These are phyloP conservation scores for Bergia puertoricense DNA, from an alignment of 92 coral and sea anemone species.

Conservation along the genomic window DNA sequence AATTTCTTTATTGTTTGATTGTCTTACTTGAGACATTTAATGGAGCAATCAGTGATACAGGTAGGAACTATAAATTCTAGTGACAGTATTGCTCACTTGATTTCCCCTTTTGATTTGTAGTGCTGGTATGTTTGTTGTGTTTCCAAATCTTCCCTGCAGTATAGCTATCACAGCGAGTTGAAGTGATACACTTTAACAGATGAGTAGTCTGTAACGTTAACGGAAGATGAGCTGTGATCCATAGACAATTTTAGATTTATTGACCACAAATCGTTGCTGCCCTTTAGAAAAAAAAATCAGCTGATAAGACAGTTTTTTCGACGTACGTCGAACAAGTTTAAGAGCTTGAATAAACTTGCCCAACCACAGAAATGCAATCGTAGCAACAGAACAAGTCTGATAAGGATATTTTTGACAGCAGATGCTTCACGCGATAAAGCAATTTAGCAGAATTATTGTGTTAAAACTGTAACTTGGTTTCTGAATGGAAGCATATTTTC, in stretches of 20 bases:
- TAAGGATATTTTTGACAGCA: constrained; percentile 28
- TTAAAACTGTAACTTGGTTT: not conserved
- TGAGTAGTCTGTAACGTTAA: constrained; percentile 1
- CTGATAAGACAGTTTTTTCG: not conserved
- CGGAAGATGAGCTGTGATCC: constrained; percentile 20
- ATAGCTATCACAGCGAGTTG: not conserved
- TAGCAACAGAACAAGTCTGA: not conserved
- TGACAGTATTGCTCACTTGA: constrained; percentile 16
- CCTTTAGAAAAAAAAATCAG: not conserved
- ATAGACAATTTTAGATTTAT: not conserved
- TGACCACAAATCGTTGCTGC: not conserved
- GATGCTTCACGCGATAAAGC: constrained; percentile 6
- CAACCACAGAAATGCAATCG: constrained; percentile 27
- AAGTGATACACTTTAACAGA: constrained; percentile 1
- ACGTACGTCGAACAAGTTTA: not conserved
- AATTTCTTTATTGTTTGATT: constrained; percentile 7
- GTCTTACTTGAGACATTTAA: constrained; percentile 11
- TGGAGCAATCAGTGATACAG: constrained; percentile 16
- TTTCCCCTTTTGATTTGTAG: no score
- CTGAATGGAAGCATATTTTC: constrained; percentile 10
- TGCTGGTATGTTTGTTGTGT: not conserved
- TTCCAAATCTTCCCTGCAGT: no score
- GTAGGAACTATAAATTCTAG: not conserved
- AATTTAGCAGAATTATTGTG: constrained; percentile 10
- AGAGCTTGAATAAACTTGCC: not conserved